Evolutionary conservation across 2,888 invertebrate species (phyloP), one percentile per base, ranked within the genome.

Genomic region (Siphonodentalium dalli): DNA sequence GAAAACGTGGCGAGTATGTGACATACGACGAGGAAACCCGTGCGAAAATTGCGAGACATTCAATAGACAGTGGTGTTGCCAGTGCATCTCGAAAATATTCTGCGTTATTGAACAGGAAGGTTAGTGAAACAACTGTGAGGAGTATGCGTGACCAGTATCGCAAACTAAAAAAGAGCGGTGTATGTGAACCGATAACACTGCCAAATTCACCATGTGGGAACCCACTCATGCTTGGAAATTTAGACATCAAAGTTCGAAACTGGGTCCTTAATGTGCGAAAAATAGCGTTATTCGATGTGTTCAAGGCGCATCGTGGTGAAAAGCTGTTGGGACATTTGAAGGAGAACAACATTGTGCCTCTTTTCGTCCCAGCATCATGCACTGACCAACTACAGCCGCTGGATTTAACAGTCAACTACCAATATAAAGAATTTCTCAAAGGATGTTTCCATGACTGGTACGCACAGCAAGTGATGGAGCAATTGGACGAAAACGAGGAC

Each of bases 301-400:
- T n/a, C n/a, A n/a, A n/a, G n/a, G n/a, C n/a, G n/a, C n/a, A n/a
- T n/a, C n/a, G n/a, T n/a, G n/a, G n/a, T n/a, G n/a, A n/a, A n/a
- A n/a, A n/a, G n/a, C n/a, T n/a, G n/a, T n/a, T n/a, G n/a, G n/a
- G n/a, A n/a, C n/a, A n/a, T n/a, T n/a, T 55, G 9, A 48, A 48
- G n/a, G 41, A 52, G 1, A 54, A 56, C 21, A 34, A 45, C 31
- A 54, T 47, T 23, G 42, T 37, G 1, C 26, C 34, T 3, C n/a
- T 50, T 34, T 59, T 43, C 35, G 54, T 65, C 5, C 61, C 56
- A 9, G 65, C 56, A 8, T 39, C 41, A 2, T 65, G 61, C 31
- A 63, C 61, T 3, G 63, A 63, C 41, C 27, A 35, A 18, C 45
- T 65, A 4, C 59, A 61, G 31, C 63, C 59, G 2, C 39, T 61